Evolutionary conservation across 1,140 invertebrate genomes (phyloP).

Genomic region (Heliconius himera): DNA sequence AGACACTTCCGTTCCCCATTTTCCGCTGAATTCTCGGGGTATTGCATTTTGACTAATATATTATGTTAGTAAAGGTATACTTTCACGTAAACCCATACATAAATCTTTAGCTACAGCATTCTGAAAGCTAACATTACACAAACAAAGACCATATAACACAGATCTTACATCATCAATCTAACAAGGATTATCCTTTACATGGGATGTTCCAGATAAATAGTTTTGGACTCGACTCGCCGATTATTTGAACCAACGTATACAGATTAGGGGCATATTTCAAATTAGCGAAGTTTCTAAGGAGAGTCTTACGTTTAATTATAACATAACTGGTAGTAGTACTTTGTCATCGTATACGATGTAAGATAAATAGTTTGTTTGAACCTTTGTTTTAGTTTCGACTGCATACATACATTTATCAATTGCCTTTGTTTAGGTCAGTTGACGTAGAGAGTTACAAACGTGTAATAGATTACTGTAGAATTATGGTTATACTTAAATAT

Average conservation of each 20-base stretch:
- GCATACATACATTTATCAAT: background rate
- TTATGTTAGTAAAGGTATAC: too few relatives aligned
- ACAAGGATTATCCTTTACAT: slow-evolving; percentile 15
- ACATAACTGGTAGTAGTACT: background rate
- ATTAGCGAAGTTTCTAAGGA: background rate
- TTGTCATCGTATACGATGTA: background rate
- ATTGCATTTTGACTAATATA: too few relatives aligned
- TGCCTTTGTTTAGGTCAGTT: too few relatives aligned
- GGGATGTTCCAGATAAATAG: slow-evolving; percentile 11
- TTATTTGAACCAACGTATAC: slow-evolving; percentile 7
- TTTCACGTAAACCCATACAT: background rate
- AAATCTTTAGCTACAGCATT: background rate
- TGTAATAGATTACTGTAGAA: too few relatives aligned
- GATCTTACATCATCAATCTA: slow-evolving; percentile 9
- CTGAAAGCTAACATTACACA: background rate
- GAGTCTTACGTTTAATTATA: background rate
- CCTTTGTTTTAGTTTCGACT: background rate
- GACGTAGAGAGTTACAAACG: too few relatives aligned
- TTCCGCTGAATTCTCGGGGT: too few relatives aligned
- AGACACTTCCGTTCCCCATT: too few relatives aligned
- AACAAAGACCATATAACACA: background rate
- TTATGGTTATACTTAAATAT: too few relatives aligned
- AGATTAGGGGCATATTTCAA: slow-evolving; percentile 12
- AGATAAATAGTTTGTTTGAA: background rate
- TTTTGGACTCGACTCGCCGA: background rate